Percentiles rank a stretch among this genome's conserved stretches.
These are phyloP conservation scores for Saccopteryx bilineata DNA, from an alignment of 2,113 vertebrate species.

Conservation along the genomic window DNA sequence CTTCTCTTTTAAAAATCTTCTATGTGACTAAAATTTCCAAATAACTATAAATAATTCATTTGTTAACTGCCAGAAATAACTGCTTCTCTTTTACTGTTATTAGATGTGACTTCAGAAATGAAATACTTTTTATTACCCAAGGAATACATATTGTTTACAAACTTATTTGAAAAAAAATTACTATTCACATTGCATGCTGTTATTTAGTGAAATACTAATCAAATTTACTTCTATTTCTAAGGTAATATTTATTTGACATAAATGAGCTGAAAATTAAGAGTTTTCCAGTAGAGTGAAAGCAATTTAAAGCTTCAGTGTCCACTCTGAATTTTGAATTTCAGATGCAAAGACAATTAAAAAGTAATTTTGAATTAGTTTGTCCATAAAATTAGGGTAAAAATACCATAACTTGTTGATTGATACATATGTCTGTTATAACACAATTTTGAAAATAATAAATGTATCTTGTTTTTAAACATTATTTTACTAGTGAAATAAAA, in stretches of 20 bases:
- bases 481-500: slow-evolving; percentile 36
- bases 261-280: slow-evolving; percentile 30
- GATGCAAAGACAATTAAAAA: neutral
- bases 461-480: neutral
- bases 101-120: slow-evolving; percentile 72
- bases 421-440: neutral
- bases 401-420: neutral
- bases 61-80: slow-evolving; percentile 74
- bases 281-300: neutral
- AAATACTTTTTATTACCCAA: slow-evolving; percentile 71
- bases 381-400: neutral
- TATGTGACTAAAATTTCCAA: slow-evolving; percentile 80
- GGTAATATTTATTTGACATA: slow-evolving; percentile 59
- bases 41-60: slow-evolving; percentile 86
- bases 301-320: neutral
- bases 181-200: slow-evolving; percentile 70
- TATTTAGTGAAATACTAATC: slow-evolving; percentile 71
- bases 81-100: slow-evolving; percentile 52
- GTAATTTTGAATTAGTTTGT: neutral
- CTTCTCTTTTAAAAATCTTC: slow-evolving; percentile 76
- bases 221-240: slow-evolving; percentile 45
- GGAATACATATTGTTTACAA: slow-evolving; percentile 75
- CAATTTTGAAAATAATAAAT: slow-evolving; percentile 20
- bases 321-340: neutral
- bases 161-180: slow-evolving; percentile 76